A percentile compares a stretch with the other conserved stretches of the same genome.
phyloP scores from a whole-genome alignment of 2,888 invertebrate species.

The Drosophila nigricruria region DNA sequence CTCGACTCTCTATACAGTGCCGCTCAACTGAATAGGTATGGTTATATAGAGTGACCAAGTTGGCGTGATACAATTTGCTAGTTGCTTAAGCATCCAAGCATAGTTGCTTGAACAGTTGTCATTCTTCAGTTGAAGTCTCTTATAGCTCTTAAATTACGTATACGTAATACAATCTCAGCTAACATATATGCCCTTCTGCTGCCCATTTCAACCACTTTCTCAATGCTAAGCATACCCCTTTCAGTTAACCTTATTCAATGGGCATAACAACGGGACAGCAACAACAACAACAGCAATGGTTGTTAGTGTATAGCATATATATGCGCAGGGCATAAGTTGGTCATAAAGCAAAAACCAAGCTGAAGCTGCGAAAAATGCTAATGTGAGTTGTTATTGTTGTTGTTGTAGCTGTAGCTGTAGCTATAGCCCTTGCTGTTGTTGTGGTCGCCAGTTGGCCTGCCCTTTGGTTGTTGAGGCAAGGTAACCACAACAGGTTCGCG shows the following conservation, averaged over 20 bases:
- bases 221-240: background rate
- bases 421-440: slow-evolving; percentile 6
- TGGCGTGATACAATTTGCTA: background rate
- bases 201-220: too few species aligned
- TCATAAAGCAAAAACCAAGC: slow-evolving; percentile 65
- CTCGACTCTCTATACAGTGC: too few species aligned
- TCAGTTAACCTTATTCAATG: background rate
- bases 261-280: slow-evolving; percentile 3
- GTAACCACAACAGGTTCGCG: slow-evolving; percentile 53
- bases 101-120: too few species aligned
- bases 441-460: slow-evolving; percentile 17
- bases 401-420: slow-evolving; percentile 7
- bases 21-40: background rate
- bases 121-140: too few species aligned
- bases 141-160: background rate
- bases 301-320: slow-evolving; percentile 45
- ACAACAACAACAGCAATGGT: slow-evolving; percentile 41
- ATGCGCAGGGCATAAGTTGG: slow-evolving; percentile 47
- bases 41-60: background rate
- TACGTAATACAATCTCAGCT: background rate
- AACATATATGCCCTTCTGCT: background rate
- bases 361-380: slow-evolving; percentile 64
- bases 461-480: slow-evolving; percentile 38
- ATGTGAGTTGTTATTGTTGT: slow-evolving; percentile 33
- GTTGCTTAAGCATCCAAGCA: too few species aligned